These are phyloP conservation scores for Bubalus kerabau DNA, from an alignment of 2,113 vertebrate species.

Conservation along the genomic window DNA sequence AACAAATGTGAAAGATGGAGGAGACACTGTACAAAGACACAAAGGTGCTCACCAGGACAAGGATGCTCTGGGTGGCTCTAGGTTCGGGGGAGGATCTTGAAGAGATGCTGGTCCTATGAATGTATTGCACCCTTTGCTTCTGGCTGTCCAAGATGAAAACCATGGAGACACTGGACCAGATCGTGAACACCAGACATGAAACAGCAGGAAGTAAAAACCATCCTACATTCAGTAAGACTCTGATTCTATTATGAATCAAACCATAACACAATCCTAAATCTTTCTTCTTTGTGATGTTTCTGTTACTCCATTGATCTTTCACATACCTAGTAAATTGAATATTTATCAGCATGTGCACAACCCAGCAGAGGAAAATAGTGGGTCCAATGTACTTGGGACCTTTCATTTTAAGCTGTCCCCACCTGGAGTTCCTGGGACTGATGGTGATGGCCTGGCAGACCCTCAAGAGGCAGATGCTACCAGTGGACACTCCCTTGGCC, in stretches of 20 bases:
- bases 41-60: background rate
- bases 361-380: background rate
- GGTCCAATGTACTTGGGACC: background rate
- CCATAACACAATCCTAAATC: background rate
- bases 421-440: background rate
- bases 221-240: background rate
- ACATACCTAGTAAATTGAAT: background rate
- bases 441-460: background rate
- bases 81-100: background rate
- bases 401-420: background rate
- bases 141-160: background rate
- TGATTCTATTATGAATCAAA: background rate
- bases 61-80: background rate
- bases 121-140: background rate
- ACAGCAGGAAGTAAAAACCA: background rate
- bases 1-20: background rate
- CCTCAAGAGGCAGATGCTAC: background rate
- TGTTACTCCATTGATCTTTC: background rate
- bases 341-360: background rate
- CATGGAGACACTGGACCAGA: background rate
- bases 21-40: background rate
- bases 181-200: background rate
- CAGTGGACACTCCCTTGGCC: background rate
- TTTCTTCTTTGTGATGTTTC: background rate
- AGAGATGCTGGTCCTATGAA: background rate